Base-by-base conservation (phyloP, 64 coral and sea anemone genomes). In the Stichodactyla mertensii region DNA sequence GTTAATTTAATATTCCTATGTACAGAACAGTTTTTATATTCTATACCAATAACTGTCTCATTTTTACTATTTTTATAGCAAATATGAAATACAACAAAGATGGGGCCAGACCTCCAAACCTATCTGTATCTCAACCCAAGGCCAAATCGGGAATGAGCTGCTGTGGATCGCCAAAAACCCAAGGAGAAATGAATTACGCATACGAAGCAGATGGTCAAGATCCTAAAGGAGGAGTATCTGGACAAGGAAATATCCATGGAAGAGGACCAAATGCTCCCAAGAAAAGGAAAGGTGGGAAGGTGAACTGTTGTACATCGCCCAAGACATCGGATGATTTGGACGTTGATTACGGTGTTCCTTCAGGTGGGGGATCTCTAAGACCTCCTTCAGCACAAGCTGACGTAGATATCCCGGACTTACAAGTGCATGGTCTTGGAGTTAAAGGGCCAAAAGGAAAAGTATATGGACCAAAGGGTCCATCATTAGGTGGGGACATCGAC, bases 181-280 rank as follows among this genome's bases (percentile, higher is more conserved):
- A 85, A 61, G 83, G 83, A 36, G 83, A 85, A 85, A 64, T 64
- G 60, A 60, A 85, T 22, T 85, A 85, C 54, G 45, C 83, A 51
- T 85, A 85, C 56, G 78, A 55, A 81, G 51, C 78, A 16, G 78
- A 53, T 20, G 51, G 36, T 16, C 52, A 23, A 52, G 36, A 53
- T 8, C 78, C 78, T 16, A 55, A 81, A 81, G 78, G 78, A 81
- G 10, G 11, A 81, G 22, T 81, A 22, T 81, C 78, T 10, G 78
- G 36, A 4, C 51, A 20, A 55, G 78, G 78, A 81, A 81, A 81
- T 54, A 51, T 55, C 1, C 18, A 81, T 81, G 78, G 36, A 52
- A 55, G 78, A 81, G 52, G 78, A 53, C 53, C 78, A 55, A 81
- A 9, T 55, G 78, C 36, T 81, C 19, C 54, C 16, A 61, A 85